Conservation (phyloP, 2,113 vertebrate species). For the Casuarius casuarius region DNA sequence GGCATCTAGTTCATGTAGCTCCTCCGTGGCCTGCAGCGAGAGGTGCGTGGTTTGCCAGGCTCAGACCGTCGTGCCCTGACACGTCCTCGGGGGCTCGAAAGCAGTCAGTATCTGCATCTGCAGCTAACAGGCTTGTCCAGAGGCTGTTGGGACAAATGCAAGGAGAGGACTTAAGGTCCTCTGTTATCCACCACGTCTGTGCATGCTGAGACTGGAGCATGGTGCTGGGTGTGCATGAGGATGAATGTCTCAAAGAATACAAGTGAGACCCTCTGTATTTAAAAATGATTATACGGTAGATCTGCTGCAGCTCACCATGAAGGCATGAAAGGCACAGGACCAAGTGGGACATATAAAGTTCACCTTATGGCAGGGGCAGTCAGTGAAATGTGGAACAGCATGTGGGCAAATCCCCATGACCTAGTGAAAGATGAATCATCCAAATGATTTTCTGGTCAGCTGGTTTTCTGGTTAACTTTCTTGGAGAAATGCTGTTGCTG, state of each 20-base stretch:
- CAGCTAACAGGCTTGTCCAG: fast-evolving
- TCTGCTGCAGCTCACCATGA: not conserved
- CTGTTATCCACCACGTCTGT: fast-evolving
- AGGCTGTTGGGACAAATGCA: not conserved
- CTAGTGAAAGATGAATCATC: not conserved
- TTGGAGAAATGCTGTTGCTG: not conserved
- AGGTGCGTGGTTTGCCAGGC: not conserved
- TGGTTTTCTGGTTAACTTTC: not conserved
- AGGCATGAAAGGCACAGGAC: not conserved
- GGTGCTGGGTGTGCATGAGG: fast-evolving
- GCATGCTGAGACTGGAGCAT: not conserved
- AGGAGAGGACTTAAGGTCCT: fast-evolving
- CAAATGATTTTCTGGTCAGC: not conserved
- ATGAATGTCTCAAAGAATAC: not conserved
- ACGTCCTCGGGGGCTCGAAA: not conserved
- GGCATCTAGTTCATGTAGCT: fast-evolving
- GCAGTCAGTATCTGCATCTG: not conserved
- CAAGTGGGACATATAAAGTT: fast-evolving
- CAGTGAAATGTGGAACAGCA: not conserved
- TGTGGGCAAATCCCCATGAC: fast-evolving
- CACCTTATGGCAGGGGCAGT: not conserved
- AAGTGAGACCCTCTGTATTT: not conserved
- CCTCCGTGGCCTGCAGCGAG: fast-evolving
- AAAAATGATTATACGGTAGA: not conserved
- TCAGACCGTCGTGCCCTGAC: not conserved